phyloP scores from a whole-genome alignment of 2,113 vertebrate species.

The Upupa epops region DNA sequence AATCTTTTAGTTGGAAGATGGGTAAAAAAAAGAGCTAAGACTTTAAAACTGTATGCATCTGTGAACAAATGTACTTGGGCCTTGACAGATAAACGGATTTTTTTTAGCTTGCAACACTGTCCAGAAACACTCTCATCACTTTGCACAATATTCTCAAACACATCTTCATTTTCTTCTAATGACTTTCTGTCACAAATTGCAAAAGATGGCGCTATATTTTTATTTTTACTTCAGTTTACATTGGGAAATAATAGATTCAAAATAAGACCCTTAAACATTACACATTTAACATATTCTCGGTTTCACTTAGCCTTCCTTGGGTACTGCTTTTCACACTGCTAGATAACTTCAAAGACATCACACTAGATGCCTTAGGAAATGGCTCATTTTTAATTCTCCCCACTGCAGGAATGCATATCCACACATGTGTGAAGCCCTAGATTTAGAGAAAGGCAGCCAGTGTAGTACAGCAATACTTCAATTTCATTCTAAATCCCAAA shows the following conservation, averaged over 20 bases:
- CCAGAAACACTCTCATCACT: neutral
- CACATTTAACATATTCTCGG: neutral
- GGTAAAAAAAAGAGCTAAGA: neutral
- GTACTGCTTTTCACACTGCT: neutral
- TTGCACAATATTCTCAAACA: neutral
- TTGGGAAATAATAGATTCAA: neutral
- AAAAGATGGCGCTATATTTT: neutral
- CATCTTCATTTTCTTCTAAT: neutral
- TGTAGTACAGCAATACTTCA: neutral
- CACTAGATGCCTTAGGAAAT: neutral
- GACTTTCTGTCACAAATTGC: neutral
- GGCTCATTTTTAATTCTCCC: neutral
- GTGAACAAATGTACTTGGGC: neutral
- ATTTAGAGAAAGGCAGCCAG: neutral
- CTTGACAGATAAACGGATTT: neutral
- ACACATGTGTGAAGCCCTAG: neutral
- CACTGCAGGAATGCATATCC: neutral
- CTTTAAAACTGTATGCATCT: neutral
- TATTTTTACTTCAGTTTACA: neutral
- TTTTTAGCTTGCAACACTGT: neutral
- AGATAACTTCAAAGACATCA: neutral
- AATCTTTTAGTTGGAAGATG: neutral
- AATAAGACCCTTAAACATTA: neutral
- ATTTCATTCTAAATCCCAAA: neutral
- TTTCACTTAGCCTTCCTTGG: neutral